A percentile compares a stretch with the other conserved stretches of the same genome.
phyloP scores from a whole-genome alignment of 2,113 vertebrate species.

The Odontophorus gujanensis region DNA sequence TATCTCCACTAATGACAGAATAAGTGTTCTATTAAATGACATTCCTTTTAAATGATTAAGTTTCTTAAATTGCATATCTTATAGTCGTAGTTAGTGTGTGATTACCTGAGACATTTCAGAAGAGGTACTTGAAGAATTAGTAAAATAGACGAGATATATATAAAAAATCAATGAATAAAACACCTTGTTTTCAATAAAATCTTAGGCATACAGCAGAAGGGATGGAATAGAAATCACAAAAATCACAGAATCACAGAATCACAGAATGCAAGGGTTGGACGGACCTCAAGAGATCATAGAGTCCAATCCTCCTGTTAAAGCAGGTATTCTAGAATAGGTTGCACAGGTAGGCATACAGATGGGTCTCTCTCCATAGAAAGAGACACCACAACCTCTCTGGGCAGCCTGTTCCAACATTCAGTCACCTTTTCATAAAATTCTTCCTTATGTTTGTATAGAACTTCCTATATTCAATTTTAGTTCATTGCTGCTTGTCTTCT shows the following conservation, averaged over 20 bases:
- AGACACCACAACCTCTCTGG: too few species aligned
- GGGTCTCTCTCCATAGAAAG: too few species aligned
- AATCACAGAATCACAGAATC: too few species aligned
- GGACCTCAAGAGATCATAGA: too few species aligned
- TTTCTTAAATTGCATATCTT: conserved; percentile 18
- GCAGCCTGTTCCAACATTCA: too few species aligned
- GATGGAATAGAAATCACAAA: not conserved
- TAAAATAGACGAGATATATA: conserved; percentile 14
- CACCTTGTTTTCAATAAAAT: not conserved
- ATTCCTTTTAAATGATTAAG: conserved; percentile 27
- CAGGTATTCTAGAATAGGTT: too few species aligned
- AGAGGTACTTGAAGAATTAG: conserved; percentile 27
- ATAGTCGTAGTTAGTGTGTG: conserved; percentile 39
- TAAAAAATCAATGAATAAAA: not conserved
- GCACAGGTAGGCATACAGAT: too few species aligned
- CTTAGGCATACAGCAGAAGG: not conserved
- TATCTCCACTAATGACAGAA: conserved; percentile 18
- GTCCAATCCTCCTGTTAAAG: too few species aligned
- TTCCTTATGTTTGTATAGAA: too few species aligned
- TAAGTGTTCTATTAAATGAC: conserved; percentile 29
- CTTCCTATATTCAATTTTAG: too few species aligned
- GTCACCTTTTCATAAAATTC: too few species aligned
- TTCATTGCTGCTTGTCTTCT: not conserved
- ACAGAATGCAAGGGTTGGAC: too few species aligned
- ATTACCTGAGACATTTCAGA: conserved; percentile 39